These are phyloP conservation scores for Glaucomys volans DNA, from an alignment of 2,113 vertebrate species.

Conservation along the genomic window DNA sequence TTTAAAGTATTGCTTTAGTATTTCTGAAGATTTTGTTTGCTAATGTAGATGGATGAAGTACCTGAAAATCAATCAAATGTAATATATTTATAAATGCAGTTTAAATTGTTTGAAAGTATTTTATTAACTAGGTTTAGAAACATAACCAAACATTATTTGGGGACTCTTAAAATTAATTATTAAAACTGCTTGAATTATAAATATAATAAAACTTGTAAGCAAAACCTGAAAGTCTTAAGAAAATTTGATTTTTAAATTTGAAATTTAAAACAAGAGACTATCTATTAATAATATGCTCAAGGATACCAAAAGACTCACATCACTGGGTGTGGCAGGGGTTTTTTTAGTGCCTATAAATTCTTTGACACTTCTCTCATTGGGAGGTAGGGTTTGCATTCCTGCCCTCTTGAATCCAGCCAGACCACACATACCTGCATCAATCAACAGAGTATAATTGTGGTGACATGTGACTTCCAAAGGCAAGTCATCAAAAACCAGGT, in stretches of 20 bases:
- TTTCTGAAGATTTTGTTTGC: constrained; percentile 15
- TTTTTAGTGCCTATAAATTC: constrained; percentile 17
- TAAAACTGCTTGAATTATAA: background rate
- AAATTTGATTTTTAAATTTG: constrained; percentile 42
- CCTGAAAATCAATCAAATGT: constrained; percentile 35
- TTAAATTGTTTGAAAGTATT: constrained; percentile 22
- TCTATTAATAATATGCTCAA: background rate
- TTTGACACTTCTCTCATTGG: background rate
- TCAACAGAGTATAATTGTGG: background rate
- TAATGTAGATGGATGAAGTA: background rate
- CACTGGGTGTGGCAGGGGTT: background rate
- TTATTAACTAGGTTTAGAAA: constrained; percentile 33
- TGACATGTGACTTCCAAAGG: background rate
- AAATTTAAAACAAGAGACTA: background rate
- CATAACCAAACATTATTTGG: background rate
- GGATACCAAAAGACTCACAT: background rate
- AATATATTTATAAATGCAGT: constrained; percentile 12
- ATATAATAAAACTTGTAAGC: background rate
- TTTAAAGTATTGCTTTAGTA: constrained; percentile 18
- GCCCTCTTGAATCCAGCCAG: constrained; percentile 12
- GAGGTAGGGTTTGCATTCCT: background rate
- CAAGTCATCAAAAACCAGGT: background rate
- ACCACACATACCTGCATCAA: background rate
- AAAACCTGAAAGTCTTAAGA: constrained; percentile 29
- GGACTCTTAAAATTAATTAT: background rate